A percentile compares a stretch with the other conserved stretches of the same genome.
phyloP scores from a whole-genome alignment of 1,140 invertebrate species.

The Planococcus citri region DNA sequence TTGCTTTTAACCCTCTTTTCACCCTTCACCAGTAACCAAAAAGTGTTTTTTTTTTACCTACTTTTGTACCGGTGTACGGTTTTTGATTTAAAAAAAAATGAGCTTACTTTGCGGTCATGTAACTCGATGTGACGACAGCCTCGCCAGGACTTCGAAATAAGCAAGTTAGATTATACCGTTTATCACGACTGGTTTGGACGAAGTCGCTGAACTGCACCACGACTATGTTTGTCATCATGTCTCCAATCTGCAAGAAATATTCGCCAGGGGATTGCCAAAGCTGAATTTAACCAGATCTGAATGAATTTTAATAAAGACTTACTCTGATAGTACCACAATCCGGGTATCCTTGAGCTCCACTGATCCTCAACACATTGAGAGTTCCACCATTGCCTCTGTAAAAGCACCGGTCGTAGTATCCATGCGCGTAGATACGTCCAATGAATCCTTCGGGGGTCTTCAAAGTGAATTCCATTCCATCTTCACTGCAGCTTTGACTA shows the following conservation, averaged over 20 bases:
- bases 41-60: too few species aligned
- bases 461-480: slow-evolving; percentile 84
- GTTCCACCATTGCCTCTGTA: slow-evolving; percentile 79
- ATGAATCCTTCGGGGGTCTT: slow-evolving; percentile 74
- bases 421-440: slow-evolving; percentile 80
- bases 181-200: slow-evolving; percentile 78
- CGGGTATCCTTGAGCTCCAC: slow-evolving; percentile 75
- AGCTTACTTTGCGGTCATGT: slow-evolving; percentile 75
- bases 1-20: too few species aligned
- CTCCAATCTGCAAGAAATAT: slow-evolving; percentile 55
- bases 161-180: slow-evolving; percentile 82
- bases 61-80: too few species aligned
- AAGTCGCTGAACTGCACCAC: slow-evolving; percentile 87
- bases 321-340: slow-evolving; percentile 77
- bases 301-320: slow-evolving; percentile 27
- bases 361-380: slow-evolving; percentile 66
- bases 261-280: not conserved
- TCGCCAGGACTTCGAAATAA: slow-evolving; percentile 78
- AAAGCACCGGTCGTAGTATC: slow-evolving; percentile 81
- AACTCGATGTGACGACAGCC: slow-evolving; percentile 81
- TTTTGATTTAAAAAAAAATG: not conserved
- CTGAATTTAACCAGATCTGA: not conserved
- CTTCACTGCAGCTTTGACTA: slow-evolving; percentile 77
- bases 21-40: too few species aligned
- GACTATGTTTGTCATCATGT: slow-evolving; percentile 85